Conservation (phyloP, 2,888 invertebrate genomes). For the Lycocerus yunnanus region DNA sequence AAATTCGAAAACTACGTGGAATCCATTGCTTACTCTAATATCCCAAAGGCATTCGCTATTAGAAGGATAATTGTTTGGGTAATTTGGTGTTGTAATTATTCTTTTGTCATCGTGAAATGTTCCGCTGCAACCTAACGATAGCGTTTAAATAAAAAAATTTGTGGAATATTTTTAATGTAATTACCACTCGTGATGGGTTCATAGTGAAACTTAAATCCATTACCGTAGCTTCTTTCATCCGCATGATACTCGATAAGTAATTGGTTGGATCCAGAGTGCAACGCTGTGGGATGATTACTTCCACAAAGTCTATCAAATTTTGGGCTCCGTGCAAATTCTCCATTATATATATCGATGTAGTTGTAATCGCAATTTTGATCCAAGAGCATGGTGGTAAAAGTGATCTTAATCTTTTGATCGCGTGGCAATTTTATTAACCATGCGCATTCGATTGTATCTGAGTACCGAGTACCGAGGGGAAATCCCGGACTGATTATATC, state of each 20-base stretch:
- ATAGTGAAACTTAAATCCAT: constrained; percentile 44
- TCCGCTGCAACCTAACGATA: constrained; percentile 70
- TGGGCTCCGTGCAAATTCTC: constrained; percentile 56
- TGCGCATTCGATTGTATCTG: constrained; percentile 67
- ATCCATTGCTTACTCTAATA: constrained; percentile 57
- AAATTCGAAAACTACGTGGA: constrained; percentile 65
- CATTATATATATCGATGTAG: constrained; percentile 62
- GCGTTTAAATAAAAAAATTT: background rate
- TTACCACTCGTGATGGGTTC: constrained; percentile 41
- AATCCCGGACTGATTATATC: constrained; percentile 61
- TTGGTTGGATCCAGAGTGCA: constrained; percentile 58
- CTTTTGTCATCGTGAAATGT: constrained; percentile 57
- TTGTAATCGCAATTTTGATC: constrained; percentile 61
- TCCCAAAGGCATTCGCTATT: constrained; percentile 84
- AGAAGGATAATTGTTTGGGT: constrained; percentile 67
- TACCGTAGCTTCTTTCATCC: constrained; percentile 51
- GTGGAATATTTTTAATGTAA: background rate
- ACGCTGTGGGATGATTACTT: constrained; percentile 53
- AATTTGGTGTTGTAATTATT: constrained; percentile 64
- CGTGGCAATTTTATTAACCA: constrained; percentile 63
- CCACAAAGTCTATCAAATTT: constrained; percentile 68
- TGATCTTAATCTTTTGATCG: constrained; percentile 51
- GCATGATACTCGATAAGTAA: constrained; percentile 75
- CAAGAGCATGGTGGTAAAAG: constrained; percentile 60
- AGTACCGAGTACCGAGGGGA: constrained; percentile 55